phyloP scores from a whole-genome alignment of 2,888 invertebrate species.

The Rotaria macrura region DNA sequence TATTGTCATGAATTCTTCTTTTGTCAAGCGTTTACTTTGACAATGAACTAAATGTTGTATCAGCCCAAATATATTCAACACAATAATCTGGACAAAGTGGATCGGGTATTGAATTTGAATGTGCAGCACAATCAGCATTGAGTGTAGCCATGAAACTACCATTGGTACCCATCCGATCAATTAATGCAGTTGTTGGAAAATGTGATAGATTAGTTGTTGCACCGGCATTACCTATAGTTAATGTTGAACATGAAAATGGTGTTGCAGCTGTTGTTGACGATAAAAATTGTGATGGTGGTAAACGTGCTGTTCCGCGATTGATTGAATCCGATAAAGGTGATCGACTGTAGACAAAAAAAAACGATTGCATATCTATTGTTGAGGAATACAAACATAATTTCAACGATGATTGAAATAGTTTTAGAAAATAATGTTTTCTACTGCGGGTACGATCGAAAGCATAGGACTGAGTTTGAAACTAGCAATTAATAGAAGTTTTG shows the following conservation, averaged over 20 bases:
- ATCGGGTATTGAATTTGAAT: background rate
- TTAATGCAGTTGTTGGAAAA: background rate
- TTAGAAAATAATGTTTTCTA: too few species aligned
- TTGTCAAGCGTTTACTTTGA: background rate
- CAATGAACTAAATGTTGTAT: background rate
- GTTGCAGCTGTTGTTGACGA: background rate
- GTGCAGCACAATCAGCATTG: background rate
- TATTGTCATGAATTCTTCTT: too few species aligned
- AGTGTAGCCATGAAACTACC: conserved; percentile 16
- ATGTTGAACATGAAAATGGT: background rate
- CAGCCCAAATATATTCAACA: conserved; percentile 32
- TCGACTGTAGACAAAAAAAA: background rate
- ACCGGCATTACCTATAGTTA: background rate
- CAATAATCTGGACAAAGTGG: conserved; percentile 30
- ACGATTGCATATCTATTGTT: background rate
- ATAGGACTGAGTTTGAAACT: too few species aligned
- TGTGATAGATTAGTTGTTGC: background rate
- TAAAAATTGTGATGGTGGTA: background rate
- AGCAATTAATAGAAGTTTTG: too few species aligned
- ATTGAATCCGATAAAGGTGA: background rate
- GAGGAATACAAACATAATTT: too few species aligned
- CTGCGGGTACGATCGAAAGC: too few species aligned
- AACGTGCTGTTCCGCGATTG: background rate
- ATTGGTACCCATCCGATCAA: conserved; percentile 1
- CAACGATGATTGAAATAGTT: too few species aligned